Percentiles rank a stretch among this genome's conserved stretches.
Conservation (phyloP, 2,797 vertebrate species). For the Ceyx erithaca region DNA sequence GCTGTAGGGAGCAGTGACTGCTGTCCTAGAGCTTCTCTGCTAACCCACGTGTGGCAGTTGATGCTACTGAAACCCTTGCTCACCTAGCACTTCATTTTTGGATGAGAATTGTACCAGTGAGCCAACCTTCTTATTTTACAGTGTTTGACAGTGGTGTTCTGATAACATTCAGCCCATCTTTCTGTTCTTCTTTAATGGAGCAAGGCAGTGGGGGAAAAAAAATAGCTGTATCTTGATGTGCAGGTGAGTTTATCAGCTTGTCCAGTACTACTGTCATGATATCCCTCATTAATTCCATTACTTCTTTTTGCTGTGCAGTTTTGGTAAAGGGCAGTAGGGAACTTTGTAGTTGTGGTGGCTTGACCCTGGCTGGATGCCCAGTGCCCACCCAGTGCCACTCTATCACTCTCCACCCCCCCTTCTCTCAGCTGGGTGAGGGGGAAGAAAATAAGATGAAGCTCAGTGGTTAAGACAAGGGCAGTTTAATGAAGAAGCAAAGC, state of each 20-base stretch:
- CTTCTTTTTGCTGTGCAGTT: not conserved
- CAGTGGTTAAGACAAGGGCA: too few species aligned
- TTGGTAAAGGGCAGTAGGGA: slow-evolving; percentile 40
- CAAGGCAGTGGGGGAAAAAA: not conserved
- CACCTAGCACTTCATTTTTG: not conserved
- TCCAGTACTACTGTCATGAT: not conserved
- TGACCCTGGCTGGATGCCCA: too few species aligned
- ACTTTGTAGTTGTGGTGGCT: not conserved
- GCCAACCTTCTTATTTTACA: not conserved
- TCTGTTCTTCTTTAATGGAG: not conserved
- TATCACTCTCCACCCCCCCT: too few species aligned
- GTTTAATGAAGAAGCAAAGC: too few species aligned
- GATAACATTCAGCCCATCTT: not conserved
- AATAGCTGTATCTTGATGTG: not conserved
- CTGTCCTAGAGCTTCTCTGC: slow-evolving; percentile 7
- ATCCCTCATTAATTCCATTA: not conserved
- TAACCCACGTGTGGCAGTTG: slow-evolving; percentile 40
- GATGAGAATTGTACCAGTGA: not conserved
- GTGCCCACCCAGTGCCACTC: too few species aligned
- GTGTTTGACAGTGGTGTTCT: not conserved
- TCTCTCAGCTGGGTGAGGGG: too few species aligned
- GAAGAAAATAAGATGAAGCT: too few species aligned
- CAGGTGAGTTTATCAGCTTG: not conserved
- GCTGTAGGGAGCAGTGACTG: slow-evolving; percentile 12
- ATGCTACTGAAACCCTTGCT: not conserved